Evolutionary conservation across 2,797 vertebrate genomes (phyloP).

Genomic region (Sphaeramia orbicularis): DNA sequence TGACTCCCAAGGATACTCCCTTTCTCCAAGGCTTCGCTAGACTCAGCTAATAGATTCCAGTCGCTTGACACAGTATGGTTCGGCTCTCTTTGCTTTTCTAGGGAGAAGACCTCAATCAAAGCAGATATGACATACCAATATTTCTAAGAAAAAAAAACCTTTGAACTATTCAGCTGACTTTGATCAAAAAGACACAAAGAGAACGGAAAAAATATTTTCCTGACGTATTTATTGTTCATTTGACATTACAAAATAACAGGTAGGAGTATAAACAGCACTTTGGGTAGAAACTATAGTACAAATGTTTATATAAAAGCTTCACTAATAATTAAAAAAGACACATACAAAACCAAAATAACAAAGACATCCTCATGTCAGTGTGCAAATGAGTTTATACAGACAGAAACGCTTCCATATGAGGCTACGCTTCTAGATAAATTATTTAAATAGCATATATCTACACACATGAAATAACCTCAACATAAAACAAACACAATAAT

Average conservation of each 20-base stretch:
- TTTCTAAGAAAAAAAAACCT: not conserved
- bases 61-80: slow-evolving; percentile 54
- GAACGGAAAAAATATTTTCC: slow-evolving; percentile 43
- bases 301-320: slow-evolving; percentile 92
- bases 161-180: not conserved
- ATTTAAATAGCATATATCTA: slow-evolving; percentile 99
- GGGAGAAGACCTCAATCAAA: slow-evolving; percentile 39
- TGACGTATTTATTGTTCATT: slow-evolving; percentile 91
- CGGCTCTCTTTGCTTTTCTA: slow-evolving; percentile 53
- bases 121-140: slow-evolving; percentile 33
- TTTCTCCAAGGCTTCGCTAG: slow-evolving; percentile 57
- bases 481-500: slow-evolving; percentile 92
- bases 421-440: slow-evolving; percentile 98
- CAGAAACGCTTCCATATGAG: slow-evolving; percentile 95
- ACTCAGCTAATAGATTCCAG: slow-evolving; percentile 74
- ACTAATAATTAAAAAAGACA: slow-evolving; percentile 86
- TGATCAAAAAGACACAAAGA: slow-evolving; percentile 31
- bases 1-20: slow-evolving; percentile 64
- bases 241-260: slow-evolving; percentile 90
- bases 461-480: slow-evolving; percentile 93
- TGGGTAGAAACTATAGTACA: slow-evolving; percentile 91
- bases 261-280: slow-evolving; percentile 89
- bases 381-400: slow-evolving; percentile 99
- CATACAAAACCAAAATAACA: slow-evolving; percentile 85
- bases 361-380: slow-evolving; percentile 94